Percentiles rank a stretch among this genome's conserved stretches.
Conservation (phyloP, 2,113 vertebrate genomes). For the Dromiciops gliroides region DNA sequence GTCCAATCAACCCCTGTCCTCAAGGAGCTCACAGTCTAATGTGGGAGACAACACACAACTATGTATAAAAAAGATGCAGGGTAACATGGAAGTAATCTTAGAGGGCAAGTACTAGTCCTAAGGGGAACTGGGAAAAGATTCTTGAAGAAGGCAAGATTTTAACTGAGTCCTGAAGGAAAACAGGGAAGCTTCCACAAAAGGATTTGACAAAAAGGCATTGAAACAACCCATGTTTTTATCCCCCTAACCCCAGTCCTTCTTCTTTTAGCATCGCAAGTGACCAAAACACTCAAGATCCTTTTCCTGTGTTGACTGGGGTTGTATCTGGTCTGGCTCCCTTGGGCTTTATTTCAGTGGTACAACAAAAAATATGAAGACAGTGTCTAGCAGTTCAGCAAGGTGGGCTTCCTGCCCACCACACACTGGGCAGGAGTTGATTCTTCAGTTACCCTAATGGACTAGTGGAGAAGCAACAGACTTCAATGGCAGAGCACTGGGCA, state of each 20-base stretch:
- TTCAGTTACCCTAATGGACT: background rate
- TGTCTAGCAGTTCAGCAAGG: background rate
- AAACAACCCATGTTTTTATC: background rate
- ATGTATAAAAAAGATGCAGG: background rate
- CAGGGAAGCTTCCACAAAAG: background rate
- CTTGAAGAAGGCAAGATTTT: background rate
- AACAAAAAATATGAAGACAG: background rate
- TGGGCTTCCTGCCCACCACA: background rate
- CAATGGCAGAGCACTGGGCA: background rate
- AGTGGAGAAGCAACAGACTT: background rate
- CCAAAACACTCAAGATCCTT: background rate
- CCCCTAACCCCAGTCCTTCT: background rate
- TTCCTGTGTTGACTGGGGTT: conserved; percentile 1
- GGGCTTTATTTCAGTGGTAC: background rate
- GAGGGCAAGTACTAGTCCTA: background rate
- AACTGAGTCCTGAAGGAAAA: background rate
- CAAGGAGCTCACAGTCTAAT: background rate
- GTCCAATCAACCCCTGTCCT: background rate
- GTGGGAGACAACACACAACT: background rate
- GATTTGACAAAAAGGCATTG: background rate
- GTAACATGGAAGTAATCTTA: background rate
- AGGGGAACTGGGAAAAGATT: background rate
- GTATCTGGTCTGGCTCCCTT: background rate
- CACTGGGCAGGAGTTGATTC: background rate
- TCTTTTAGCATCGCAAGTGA: rapidly evolving